These are phyloP conservation scores for Riparia riparia DNA, from an alignment of 2,113 vertebrate genomes.

Conservation along the genomic window DNA sequence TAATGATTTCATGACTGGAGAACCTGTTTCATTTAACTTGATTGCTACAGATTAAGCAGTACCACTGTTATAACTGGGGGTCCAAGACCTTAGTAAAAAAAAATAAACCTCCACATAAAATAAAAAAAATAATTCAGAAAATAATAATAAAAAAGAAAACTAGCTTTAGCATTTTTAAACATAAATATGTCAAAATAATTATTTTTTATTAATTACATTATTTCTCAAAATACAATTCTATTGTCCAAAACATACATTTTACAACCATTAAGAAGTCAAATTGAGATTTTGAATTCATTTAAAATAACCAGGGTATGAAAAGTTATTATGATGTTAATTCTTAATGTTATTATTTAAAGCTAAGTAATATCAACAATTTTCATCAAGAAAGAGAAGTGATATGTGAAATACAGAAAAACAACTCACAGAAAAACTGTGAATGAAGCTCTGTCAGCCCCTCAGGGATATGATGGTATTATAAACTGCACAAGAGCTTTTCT, in stretches of 20 bases:
- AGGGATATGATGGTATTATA: not conserved
- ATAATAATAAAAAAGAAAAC: not conserved
- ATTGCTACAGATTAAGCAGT: not conserved
- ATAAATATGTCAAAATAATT: not conserved
- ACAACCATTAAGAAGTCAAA: not conserved
- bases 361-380: not conserved
- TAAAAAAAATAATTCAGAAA: not conserved
- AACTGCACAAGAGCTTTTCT: constrained; percentile 8
- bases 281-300: not conserved
- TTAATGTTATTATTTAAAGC: not conserved
- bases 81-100: not conserved
- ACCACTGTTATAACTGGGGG: not conserved
- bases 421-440: not conserved
- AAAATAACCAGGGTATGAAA: not conserved
- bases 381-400: not conserved
- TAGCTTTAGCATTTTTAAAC: not conserved
- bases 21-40: not conserved
- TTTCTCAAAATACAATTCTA: not conserved
- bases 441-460: not conserved
- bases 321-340: not conserved
- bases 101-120: not conserved
- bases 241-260: not conserved
- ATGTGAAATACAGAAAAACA: not conserved
- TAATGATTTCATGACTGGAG: not conserved
- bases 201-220: not conserved